A percentile compares a stretch with the other conserved stretches of the same genome.
These are phyloP conservation scores for Acanthosepion lycidas DNA, from an alignment of 2,888 invertebrate genomes.

Conservation along the genomic window DNA sequence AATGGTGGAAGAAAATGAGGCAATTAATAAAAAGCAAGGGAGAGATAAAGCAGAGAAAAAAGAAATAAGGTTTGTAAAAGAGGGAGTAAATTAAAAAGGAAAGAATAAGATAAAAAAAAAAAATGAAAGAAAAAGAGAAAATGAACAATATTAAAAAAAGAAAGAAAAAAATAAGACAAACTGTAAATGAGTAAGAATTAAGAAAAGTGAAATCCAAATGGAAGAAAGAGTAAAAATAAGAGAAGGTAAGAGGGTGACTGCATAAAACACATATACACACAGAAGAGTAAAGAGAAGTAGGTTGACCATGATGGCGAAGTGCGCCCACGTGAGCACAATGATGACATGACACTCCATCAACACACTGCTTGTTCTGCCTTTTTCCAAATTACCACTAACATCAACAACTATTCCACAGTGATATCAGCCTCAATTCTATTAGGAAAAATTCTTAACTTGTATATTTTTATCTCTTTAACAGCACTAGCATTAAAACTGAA, in stretches of 20 bases:
- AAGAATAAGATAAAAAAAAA: not conserved
- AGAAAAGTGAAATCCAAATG: not conserved
- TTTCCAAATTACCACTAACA: not conserved
- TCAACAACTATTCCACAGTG: not conserved
- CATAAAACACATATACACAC: no score
- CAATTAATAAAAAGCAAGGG: not conserved
- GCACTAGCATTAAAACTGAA: no score
- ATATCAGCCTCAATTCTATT: not conserved
- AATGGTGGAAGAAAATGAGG: not conserved
- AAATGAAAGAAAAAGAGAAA: not conserved
- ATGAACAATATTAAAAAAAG: not conserved
- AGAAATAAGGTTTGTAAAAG: not conserved
- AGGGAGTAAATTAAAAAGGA: not conserved
- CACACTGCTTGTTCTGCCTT: not conserved
- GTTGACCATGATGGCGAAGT: constrained; percentile 11
- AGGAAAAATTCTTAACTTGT: not conserved
- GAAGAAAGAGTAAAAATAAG: not conserved
- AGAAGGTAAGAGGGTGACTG: not conserved
- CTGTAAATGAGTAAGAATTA: not conserved
- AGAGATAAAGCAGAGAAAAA: not conserved
- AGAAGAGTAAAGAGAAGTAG: not conserved
- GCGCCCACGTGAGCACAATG: not conserved
- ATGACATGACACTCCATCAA: not conserved
- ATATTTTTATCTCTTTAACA: not conserved
- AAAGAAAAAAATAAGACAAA: not conserved